Evolutionary conservation across 2,888 invertebrate genomes (phyloP), one percentile per base, ranked within the genome.

Genomic region (Gnatocerus cornutus): DNA sequence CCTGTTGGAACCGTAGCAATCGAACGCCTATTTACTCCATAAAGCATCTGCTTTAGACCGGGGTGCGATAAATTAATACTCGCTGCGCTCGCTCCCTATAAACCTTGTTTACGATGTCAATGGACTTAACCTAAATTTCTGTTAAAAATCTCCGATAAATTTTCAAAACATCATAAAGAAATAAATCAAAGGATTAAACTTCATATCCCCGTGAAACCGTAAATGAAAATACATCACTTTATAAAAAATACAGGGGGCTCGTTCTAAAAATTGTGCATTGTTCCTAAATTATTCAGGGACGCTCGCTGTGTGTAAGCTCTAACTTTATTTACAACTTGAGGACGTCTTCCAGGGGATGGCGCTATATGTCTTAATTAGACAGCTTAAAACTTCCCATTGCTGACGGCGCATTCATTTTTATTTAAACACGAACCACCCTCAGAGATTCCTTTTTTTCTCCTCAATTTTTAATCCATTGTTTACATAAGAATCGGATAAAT

Each of bases 211-310:
- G 33, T 39, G 37, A 55, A 37, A 39, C 55, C 39, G 37, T 39
- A 55, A 55, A 55, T 55, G 55, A 55, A 39, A 55, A 55, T 37
- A 16, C 37, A 55, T 55, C 33, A 33, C 14, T 14, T 14, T 12
- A 33, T 29, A 33, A 55, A 30, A 33, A 37, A 37, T n/a, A 55
- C 37, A 9, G 30, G 12, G 13, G 13, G 30, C 14, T 39, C 21
- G 37, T 55, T 55, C 55, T 37, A 37, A 39, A 55, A 37, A 55
- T 55, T 39, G 55, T 39, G 55, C 55, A 55, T 37, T 39, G 37
- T 21, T 21, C 55, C 37, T 55, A 55, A 55, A 55, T 55, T 55
- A 55, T 55, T 55, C 55, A 55, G 37, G 55, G 14, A 55, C 37
- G 27, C n/a, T 33, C 13, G 46, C 14, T 5, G 55, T 27, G 27